These are phyloP conservation scores for Choloepus didactylus DNA, from an alignment of 2,797 vertebrate species.

Conservation along the genomic window DNA sequence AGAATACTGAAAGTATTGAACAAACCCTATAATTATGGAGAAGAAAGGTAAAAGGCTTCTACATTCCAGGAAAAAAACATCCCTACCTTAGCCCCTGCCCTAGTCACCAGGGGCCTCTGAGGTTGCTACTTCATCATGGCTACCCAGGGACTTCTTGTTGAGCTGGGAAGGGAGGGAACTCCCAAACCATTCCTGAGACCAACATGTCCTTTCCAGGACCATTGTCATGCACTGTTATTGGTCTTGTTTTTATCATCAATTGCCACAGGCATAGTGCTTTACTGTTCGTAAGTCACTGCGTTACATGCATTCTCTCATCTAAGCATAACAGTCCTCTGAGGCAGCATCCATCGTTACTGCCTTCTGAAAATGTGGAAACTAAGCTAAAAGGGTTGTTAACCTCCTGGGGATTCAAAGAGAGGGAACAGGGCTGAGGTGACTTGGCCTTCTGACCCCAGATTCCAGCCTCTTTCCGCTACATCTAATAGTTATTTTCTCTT, in stretches of 20 bases:
- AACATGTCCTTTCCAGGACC: background rate
- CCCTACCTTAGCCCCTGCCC: background rate
- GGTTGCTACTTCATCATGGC: background rate
- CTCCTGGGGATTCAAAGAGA: background rate
- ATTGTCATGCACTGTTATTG: too few species aligned
- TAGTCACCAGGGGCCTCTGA: background rate
- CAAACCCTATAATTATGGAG: background rate
- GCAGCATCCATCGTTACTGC: background rate
- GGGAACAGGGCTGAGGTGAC: background rate
- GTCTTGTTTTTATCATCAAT: background rate
- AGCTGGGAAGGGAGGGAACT: background rate
- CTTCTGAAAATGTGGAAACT: background rate
- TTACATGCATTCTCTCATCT: fast-evolving
- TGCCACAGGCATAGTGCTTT: background rate
- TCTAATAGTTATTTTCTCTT: background rate
- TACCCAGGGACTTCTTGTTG: background rate
- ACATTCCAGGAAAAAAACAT: background rate
- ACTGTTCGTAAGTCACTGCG: background rate
- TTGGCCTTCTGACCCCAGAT: background rate
- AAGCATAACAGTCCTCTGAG: background rate
- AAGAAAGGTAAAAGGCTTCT: background rate
- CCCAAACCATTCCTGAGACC: background rate
- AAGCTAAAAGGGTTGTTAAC: background rate
- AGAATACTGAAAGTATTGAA: background rate
- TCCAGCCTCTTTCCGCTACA: background rate